A percentile compares a stretch with the other conserved stretches of the same genome.
phyloP scores from a whole-genome alignment of 2,797 vertebrate genomes.

The Notolepis coatsorum region DNA sequence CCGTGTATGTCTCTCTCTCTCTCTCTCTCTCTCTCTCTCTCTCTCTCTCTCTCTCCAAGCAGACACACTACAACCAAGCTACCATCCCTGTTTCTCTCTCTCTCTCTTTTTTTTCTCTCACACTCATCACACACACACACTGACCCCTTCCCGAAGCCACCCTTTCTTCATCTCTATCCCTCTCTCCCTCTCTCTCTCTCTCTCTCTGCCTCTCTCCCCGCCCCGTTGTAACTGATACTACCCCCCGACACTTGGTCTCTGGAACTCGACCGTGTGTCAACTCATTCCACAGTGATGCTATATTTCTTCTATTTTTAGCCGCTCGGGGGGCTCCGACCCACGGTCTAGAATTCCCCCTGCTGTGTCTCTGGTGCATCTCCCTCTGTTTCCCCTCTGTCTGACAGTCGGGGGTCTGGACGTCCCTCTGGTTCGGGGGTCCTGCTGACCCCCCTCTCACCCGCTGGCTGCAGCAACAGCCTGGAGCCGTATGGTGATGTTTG shows the following conservation, averaged over 20 bases:
- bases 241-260: constrained; percentile 19
- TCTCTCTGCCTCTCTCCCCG: no score
- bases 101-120: no score
- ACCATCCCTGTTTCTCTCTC: no score
- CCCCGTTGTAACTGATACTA: constrained; percentile 37
- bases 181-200: no score
- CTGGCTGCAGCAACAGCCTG: background rate
- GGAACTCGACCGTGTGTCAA: constrained; percentile 44
- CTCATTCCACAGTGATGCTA: constrained; percentile 56
- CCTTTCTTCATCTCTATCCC: no score
- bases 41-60: no score
- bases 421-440: constrained; percentile 39
- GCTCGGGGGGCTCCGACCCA: constrained; percentile 29
- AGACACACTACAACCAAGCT: no score
- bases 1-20: no score
- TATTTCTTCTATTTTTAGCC: constrained; percentile 74
- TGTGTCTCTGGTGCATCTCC: constrained; percentile 47
- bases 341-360: no score
- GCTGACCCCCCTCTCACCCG: background rate
- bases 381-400: constrained; percentile 60
- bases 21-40: no score
- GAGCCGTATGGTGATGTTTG: constrained; percentile 23
- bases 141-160: no score
- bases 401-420: constrained; percentile 11
- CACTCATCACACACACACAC: no score